Evolutionary conservation across 2,888 invertebrate genomes (phyloP).

Genomic region (Argynnis bischoffii): DNA sequence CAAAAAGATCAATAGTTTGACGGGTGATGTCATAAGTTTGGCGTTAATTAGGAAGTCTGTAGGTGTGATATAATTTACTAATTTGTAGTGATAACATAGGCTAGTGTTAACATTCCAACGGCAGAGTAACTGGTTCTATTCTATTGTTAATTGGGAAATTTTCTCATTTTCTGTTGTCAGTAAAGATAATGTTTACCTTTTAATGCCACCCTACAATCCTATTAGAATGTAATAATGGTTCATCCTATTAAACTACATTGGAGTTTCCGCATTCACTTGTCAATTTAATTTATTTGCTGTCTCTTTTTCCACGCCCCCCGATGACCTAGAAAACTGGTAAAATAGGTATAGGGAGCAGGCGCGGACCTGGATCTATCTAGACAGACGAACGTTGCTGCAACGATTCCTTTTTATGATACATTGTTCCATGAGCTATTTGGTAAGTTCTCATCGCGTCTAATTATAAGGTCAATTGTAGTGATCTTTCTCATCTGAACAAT

Average conservation of each 20-base stretch:
- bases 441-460: conserved; percentile 17
- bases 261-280: conserved; percentile 31
- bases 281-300: conserved; percentile 35
- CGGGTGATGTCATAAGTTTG: conserved; percentile 58
- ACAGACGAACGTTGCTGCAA: conserved; percentile 27
- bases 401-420: conserved; percentile 22
- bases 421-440: conserved; percentile 11
- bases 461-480: conserved; percentile 35
- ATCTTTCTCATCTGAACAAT: conserved; percentile 17
- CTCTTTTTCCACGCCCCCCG: conserved; percentile 40
- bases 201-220: conserved; percentile 15
- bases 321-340: conserved; percentile 48
- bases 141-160: background rate
- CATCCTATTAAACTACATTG: conserved; percentile 31
- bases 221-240: conserved; percentile 20
- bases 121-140: background rate
- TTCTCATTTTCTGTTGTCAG: background rate
- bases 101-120: background rate
- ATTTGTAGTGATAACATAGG: conserved; percentile 3
- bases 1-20: conserved; percentile 62
- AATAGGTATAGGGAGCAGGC: conserved; percentile 46
- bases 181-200: background rate
- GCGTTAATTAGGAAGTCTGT: conserved; percentile 43
- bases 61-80: conserved; percentile 33
- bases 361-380: conserved; percentile 39